Percentiles rank a stretch among this genome's conserved stretches.
phyloP scores from a whole-genome alignment of 37 sponge, comb jelly and placozoan species.

The Bolinopsis microptera region DNA sequence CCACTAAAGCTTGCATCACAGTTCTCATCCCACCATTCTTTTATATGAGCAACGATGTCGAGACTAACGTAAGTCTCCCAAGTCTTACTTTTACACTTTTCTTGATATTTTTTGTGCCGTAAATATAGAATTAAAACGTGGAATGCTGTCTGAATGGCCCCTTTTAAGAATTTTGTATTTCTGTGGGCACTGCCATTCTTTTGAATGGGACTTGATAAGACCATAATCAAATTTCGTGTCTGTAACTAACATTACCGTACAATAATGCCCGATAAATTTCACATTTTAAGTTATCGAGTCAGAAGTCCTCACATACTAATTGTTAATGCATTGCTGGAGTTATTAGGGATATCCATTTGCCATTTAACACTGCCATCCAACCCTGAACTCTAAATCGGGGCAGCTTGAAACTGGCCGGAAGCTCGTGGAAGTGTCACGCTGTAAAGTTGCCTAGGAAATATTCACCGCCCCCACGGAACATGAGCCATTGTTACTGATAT shows the following conservation, averaged over 20 bases:
- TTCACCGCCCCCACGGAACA: not conserved
- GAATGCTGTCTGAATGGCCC: no score
- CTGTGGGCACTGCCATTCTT: no score
- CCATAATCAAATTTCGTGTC: not conserved
- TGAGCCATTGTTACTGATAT: not conserved
- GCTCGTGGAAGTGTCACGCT: not conserved
- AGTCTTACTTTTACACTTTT: no score
- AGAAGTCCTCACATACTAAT: not conserved
- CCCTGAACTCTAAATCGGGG: not conserved
- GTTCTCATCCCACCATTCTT: conserved; percentile 61
- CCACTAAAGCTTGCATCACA: conserved; percentile 2
- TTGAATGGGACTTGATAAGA: not conserved
- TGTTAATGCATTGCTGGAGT: not conserved
- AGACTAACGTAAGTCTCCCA: not conserved
- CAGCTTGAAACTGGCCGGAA: not conserved
- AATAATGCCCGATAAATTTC: not conserved
- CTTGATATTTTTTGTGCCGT: no score
- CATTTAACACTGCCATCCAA: not conserved
- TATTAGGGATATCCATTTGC: not conserved
- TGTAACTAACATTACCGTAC: not conserved
- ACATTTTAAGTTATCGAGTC: not conserved
- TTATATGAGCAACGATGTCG: not conserved
- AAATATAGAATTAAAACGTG: no score
- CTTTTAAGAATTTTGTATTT: no score
- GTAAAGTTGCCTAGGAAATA: not conserved